phyloP scores from a whole-genome alignment of 2,888 invertebrate genomes.

The Eustalomyia histrio region DNA sequence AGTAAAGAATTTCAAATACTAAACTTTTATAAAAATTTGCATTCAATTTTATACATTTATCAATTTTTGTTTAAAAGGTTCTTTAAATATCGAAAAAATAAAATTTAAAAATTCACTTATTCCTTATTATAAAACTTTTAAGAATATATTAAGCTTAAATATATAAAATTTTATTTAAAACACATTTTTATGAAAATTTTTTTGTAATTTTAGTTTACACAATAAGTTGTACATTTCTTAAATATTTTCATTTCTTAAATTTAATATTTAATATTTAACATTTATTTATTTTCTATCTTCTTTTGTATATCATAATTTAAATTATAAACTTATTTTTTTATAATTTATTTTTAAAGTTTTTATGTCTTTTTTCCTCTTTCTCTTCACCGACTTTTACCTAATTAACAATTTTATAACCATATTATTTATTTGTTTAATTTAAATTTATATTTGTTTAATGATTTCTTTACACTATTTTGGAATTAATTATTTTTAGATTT shows the following conservation, averaged over 20 bases:
- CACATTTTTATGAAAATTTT: neutral
- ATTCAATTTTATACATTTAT: neutral
- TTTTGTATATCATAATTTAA: neutral
- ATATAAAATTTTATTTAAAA: neutral
- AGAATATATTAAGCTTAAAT: neutral
- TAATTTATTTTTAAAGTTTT: neutral
- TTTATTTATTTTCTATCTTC: conserved; percentile 43
- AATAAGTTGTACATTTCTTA: conserved; percentile 50
- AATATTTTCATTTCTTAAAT: conserved; percentile 14
- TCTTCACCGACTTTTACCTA: neutral
- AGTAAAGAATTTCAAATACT: too few relatives aligned
- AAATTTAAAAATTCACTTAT: conserved; percentile 6
- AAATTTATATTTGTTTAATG: conserved; percentile 65
- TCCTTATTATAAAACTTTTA: conserved; percentile 37
- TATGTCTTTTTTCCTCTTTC: neutral
- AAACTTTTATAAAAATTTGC: neutral
- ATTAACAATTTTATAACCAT: neutral
- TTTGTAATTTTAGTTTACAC: neutral
- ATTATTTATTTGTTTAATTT: conserved; percentile 50
- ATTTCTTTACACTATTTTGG: conserved; percentile 70
- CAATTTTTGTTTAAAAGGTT: neutral
- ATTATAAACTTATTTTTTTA: neutral
- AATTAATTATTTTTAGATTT: conserved; percentile 70
- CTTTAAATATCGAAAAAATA: conserved; percentile 11
- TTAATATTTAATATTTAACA: conserved; percentile 35